These are phyloP conservation scores for Molanna angustata DNA, from an alignment of 2,888 invertebrate genomes.

Conservation along the genomic window DNA sequence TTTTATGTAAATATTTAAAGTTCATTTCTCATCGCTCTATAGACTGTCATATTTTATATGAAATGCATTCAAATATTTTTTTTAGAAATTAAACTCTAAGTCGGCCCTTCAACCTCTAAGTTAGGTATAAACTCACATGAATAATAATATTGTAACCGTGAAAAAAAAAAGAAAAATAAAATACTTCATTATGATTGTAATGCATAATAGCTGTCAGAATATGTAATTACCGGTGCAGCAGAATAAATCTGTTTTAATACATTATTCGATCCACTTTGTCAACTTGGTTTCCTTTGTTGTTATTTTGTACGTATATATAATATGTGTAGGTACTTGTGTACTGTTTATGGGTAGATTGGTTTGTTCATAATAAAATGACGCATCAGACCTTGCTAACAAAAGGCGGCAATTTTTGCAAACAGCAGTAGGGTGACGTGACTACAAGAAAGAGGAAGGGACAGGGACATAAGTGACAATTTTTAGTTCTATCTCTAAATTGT, in stretches of 20 bases:
- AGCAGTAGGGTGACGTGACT: constrained; percentile 9
- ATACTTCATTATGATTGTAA: no score
- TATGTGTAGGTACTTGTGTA: no score
- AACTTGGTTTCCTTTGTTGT: constrained; percentile 12
- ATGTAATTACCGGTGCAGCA: constrained; percentile 16
- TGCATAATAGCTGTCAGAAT: constrained; percentile 17
- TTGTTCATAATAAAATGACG: constrained; percentile 13
- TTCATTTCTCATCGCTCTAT: no score
- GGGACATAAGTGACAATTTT: neutral
- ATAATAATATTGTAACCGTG: constrained; percentile 12
- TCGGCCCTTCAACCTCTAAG: no score
- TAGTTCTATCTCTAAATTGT: no score
- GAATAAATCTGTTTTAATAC: constrained; percentile 10
- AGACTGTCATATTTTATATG: no score
- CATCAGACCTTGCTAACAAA: constrained; percentile 12
- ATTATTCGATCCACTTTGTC: constrained; percentile 9
- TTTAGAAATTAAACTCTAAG: no score
- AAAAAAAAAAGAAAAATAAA: constrained; percentile 12
- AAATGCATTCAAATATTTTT: no score
- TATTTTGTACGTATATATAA: no score
- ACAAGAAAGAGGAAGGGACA: neutral
- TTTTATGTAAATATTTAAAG: no score
- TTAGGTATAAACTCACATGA: no score
- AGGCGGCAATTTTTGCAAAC: constrained; percentile 18
- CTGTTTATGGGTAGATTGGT: no score